Percentiles rank a stretch among this genome's conserved stretches.
Evolutionary conservation across 2,888 invertebrate genomes (phyloP).

Genomic region (Chymomyza caudatula): DNA sequence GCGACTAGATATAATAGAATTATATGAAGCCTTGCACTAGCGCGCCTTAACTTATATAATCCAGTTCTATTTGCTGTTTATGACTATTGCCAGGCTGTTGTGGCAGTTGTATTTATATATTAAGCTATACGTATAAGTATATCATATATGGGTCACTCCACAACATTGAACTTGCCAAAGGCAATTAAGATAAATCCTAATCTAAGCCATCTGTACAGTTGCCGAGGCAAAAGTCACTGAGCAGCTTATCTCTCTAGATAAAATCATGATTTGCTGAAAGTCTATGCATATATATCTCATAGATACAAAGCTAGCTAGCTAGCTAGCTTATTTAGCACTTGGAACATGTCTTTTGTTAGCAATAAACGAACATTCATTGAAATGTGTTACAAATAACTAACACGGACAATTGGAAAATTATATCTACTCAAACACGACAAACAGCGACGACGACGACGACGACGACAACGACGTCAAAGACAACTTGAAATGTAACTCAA

Average conservation of each 20-base stretch:
- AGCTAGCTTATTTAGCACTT: not conserved
- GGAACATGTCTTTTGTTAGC: conserved; percentile 7
- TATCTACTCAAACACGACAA: conserved; percentile 29
- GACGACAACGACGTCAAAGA: not conserved
- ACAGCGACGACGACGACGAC: not conserved
- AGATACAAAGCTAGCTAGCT: not conserved
- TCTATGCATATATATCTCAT: not conserved
- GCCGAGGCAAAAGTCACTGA: not conserved
- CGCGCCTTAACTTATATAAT: not conserved
- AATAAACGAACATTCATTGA: conserved; percentile 22
- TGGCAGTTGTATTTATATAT: not conserved
- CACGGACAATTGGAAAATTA: conserved; percentile 65
- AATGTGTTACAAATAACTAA: conserved; percentile 54
- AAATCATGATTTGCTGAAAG: not conserved
- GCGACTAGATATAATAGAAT: too few relatives aligned
- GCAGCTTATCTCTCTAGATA: not conserved
- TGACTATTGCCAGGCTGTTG: not conserved
- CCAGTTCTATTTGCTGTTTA: not conserved
- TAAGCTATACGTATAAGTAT: not conserved
- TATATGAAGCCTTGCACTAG: too few relatives aligned
- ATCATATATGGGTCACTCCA: not conserved
- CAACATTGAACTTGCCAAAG: not conserved
- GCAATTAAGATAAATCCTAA: not conserved
- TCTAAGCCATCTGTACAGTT: not conserved
- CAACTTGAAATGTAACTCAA: conserved; percentile 54